Evolutionary conservation across 2,888 invertebrate genomes (phyloP).

Genomic region (Clusia tigrina): DNA sequence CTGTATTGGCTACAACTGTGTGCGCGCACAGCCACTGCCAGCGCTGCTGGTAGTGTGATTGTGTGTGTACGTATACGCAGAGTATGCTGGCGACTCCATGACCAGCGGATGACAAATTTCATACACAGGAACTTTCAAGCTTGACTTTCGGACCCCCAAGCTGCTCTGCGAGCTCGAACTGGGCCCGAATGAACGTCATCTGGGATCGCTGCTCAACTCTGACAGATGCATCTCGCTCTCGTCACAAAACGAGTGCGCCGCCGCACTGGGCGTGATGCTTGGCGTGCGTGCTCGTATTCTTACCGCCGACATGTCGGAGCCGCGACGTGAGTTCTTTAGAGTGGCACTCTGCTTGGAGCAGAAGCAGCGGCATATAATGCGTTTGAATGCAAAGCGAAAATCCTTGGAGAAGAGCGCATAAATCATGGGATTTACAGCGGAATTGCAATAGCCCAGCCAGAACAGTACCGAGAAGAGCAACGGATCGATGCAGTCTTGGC

Average conservation of each 20-base stretch:
- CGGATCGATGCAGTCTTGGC: slow-evolving; percentile 83
- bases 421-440: slow-evolving; percentile 93
- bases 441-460: slow-evolving; percentile 98
- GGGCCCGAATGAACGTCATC: slow-evolving; percentile 68
- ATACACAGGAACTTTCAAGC: slow-evolving; percentile 61
- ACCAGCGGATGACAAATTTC: slow-evolving; percentile 65
- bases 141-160: slow-evolving; percentile 61
- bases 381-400: slow-evolving; percentile 93
- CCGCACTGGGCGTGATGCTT: slow-evolving; percentile 68
- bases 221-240: slow-evolving; percentile 67
- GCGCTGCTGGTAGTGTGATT: background rate
- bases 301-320: slow-evolving; percentile 69
- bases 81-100: slow-evolving; percentile 62
- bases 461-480: slow-evolving; percentile 90
- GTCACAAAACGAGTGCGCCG: slow-evolving; percentile 67
- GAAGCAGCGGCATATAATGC: slow-evolving; percentile 87
- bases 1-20: slow-evolving; percentile 57
- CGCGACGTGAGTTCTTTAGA: slow-evolving; percentile 66
- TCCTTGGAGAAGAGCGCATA: slow-evolving; percentile 95
- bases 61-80: slow-evolving; percentile 56
- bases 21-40: slow-evolving; percentile 39
- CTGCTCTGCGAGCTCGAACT: slow-evolving; percentile 60
- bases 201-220: slow-evolving; percentile 64
- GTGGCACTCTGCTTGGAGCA: slow-evolving; percentile 68
- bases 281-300: slow-evolving; percentile 66